Percentiles rank a stretch among this genome's conserved stretches.
phyloP scores from a whole-genome alignment of 2,113 vertebrate species.

The Falcunculus frontatus region DNA sequence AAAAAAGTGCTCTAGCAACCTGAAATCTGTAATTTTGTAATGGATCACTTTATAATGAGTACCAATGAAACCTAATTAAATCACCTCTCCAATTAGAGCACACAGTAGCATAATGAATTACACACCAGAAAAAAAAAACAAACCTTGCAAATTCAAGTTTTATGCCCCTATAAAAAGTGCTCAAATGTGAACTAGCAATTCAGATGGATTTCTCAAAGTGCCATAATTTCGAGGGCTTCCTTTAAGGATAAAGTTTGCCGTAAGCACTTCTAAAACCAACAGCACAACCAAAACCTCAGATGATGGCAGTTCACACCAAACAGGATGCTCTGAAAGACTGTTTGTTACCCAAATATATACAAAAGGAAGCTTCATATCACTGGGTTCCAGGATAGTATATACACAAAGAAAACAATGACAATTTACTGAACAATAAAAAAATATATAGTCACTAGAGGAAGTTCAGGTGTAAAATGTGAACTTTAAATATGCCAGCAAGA shows the following conservation, averaged over 20 bases:
- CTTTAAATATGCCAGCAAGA: neutral
- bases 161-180: neutral
- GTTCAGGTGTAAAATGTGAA: neutral
- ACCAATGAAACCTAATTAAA: neutral
- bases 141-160: neutral
- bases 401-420: neutral
- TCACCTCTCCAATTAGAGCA: neutral
- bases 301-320: neutral
- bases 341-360: neutral
- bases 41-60: neutral
- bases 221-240: neutral
- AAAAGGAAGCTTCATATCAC: neutral
- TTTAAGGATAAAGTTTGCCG: neutral
- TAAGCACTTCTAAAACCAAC: neutral
- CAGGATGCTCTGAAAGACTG: neutral
- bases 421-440: neutral
- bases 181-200: neutral
- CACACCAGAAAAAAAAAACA: neutral
- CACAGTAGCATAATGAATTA: neutral
- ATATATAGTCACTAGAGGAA: neutral
- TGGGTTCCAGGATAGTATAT: neutral
- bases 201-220: neutral
- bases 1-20: neutral
- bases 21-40: neutral
- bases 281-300: neutral